Evolutionary conservation across 2,797 vertebrate genomes (phyloP).

Genomic region (Liparis tanakae): DNA sequence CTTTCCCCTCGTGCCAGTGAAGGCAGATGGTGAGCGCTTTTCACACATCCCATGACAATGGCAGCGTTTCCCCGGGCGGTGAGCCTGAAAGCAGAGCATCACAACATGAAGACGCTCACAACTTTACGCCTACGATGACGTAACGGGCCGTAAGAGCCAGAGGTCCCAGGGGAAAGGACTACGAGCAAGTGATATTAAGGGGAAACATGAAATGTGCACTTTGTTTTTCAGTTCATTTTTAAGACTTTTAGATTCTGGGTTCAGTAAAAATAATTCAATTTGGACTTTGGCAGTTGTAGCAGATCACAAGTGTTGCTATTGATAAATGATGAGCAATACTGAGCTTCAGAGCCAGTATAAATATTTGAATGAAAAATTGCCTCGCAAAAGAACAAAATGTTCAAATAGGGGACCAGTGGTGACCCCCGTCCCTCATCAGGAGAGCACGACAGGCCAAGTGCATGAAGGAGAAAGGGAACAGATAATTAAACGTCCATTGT

Average conservation of each 20-base stretch:
- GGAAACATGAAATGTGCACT: neutral
- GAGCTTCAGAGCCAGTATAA: neutral
- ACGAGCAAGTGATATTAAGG: constrained; percentile 11
- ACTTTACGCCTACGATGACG: constrained; percentile 42
- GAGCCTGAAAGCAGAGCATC: constrained; percentile 63
- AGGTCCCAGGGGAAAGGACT: constrained; percentile 1
- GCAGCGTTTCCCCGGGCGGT: constrained; percentile 65
- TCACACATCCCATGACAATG: constrained; percentile 80
- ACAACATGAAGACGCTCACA: constrained; percentile 50
- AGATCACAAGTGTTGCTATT: neutral
- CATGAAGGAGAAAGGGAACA: constrained; percentile 33
- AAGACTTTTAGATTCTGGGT: neutral
- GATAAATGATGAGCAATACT: neutral
- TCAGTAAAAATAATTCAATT: neutral
- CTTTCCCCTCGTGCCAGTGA: constrained; percentile 73
- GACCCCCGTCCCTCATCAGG: constrained; percentile 7
- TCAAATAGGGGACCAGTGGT: neutral
- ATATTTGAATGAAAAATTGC: neutral
- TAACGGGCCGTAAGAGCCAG: constrained; percentile 20
- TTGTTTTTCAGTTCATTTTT: neutral
- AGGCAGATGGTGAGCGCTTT: constrained; percentile 84
- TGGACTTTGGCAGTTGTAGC: neutral
- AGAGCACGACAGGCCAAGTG: constrained; percentile 29
- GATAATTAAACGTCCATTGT: constrained; percentile 45
- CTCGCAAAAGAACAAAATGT: neutral